These are phyloP conservation scores for Zeuzera pyrina DNA, from an alignment of 2,888 invertebrate genomes.

Conservation along the genomic window DNA sequence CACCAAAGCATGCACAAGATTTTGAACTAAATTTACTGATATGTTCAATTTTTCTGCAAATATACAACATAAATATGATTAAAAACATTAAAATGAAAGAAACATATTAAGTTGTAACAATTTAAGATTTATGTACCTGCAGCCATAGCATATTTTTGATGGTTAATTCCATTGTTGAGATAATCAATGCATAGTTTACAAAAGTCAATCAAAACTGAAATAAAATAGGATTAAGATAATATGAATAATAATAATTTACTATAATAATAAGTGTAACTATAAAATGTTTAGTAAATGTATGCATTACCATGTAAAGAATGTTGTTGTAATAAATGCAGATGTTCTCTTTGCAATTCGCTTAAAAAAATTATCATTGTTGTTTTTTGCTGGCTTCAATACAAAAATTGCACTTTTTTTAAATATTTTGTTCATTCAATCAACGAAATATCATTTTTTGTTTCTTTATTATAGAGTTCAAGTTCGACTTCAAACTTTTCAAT, in stretches of 20 bases:
- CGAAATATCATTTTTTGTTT: too few relatives aligned
- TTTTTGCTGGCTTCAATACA: too few relatives aligned
- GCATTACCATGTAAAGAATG: conserved; percentile 48
- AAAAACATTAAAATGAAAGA: conserved; percentile 1
- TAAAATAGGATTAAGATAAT: too few relatives aligned
- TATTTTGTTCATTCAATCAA: too few relatives aligned
- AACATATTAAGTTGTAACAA: too few relatives aligned
- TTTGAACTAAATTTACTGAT: conserved; percentile 67
- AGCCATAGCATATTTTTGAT: conserved; percentile 74
- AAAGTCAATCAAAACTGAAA: conserved; percentile 76
- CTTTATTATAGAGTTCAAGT: too few relatives aligned
- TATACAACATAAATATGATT: conserved; percentile 4
- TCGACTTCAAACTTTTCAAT: too few relatives aligned
- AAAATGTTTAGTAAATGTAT: too few relatives aligned
- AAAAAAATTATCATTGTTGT: conserved; percentile 59
- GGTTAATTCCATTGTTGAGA: conserved; percentile 77
- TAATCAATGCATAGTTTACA: conserved; percentile 79
- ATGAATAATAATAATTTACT: too few relatives aligned
- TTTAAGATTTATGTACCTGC: too few relatives aligned
- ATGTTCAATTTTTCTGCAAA: conserved; percentile 75
- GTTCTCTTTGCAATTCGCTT: conserved; percentile 60
- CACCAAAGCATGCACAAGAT: conserved; percentile 81
- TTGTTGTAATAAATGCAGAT: conserved; percentile 42
- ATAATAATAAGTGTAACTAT: background rate
- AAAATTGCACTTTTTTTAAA: too few relatives aligned